Evolutionary conservation across 2,113 vertebrate genomes (phyloP).

Genomic region (Eonycteris spelaea): DNA sequence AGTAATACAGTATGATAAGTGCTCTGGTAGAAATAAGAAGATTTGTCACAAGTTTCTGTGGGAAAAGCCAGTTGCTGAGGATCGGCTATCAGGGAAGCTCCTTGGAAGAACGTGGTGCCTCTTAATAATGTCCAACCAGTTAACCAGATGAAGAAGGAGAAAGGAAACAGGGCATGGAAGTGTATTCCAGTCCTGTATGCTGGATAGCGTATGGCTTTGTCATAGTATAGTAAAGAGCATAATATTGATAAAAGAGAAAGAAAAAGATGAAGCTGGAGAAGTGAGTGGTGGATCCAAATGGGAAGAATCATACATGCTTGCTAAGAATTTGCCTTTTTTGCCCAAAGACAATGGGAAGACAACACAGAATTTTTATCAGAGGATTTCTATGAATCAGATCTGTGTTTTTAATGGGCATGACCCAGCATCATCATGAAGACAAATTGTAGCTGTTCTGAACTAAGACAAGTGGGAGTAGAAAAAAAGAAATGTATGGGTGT

Average conservation of each 20-base stretch:
- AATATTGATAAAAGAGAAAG: neutral
- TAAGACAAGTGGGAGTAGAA: neutral
- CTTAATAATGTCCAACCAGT: neutral
- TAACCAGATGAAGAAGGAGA: neutral
- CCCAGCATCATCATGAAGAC: neutral
- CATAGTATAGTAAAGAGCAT: neutral
- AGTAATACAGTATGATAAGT: neutral
- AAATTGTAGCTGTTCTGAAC: neutral
- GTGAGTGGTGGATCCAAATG: fast-evolving
- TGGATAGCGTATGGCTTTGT: neutral
- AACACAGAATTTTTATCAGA: neutral
- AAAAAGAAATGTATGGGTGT: neutral
- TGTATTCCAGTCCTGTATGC: neutral
- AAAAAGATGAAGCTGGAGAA: neutral
- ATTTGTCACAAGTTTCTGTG: neutral
- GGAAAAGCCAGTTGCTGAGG: neutral
- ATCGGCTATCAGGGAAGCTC: neutral
- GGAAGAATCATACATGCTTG: neutral
- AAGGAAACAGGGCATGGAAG: neutral
- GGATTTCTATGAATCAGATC: neutral
- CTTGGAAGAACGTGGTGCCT: neutral
- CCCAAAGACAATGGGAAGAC: neutral
- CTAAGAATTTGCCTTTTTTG: neutral
- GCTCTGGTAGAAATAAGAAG: neutral
- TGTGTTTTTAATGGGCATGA: neutral